A percentile compares a stretch with the other conserved stretches of the same genome.
These are phyloP conservation scores for Amiota mariae DNA, from an alignment of 2,888 invertebrate species.

Conservation along the genomic window DNA sequence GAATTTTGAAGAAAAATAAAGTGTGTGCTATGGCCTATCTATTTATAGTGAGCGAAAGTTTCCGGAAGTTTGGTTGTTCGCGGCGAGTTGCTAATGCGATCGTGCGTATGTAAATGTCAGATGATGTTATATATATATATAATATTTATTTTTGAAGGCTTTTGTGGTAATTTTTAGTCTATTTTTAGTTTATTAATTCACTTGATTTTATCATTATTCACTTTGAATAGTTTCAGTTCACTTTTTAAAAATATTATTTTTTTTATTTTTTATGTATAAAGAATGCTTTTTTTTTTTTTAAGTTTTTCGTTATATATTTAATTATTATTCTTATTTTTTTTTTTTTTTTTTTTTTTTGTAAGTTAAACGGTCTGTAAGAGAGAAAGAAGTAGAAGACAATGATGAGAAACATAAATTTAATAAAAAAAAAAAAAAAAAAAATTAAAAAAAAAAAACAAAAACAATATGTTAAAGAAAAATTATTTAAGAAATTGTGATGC, in stretches of 20 bases:
- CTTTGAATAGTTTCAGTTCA: too few species aligned
- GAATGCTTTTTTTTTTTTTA: background rate
- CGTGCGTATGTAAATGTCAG: too few species aligned
- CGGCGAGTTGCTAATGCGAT: too few species aligned
- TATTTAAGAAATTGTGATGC: too few species aligned
- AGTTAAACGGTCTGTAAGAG: constrained; percentile 58
- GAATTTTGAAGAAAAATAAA: too few species aligned
- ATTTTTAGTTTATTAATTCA: background rate
- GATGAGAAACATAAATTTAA: constrained; percentile 62
- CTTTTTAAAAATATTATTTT: too few species aligned
- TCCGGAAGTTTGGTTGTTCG: too few species aligned
- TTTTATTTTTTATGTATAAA: too few species aligned
- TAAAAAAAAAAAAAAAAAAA: constrained; percentile 38
- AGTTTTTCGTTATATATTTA: constrained; percentile 28
- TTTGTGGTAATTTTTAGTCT: constrained; percentile 6
- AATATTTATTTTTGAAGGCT: background rate
- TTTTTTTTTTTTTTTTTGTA: constrained; percentile 23
- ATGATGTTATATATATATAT: too few species aligned
- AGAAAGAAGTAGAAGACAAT: constrained; percentile 53
- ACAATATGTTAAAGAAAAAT: background rate
- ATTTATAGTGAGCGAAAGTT: too few species aligned
- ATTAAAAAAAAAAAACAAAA: constrained; percentile 4
- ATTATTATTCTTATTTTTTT: constrained; percentile 32
- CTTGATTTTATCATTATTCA: too few species aligned
- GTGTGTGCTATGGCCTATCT: too few species aligned